Percentiles rank a stretch among this genome's conserved stretches.
Evolutionary conservation across 2,888 invertebrate genomes (phyloP).

Genomic region (Rhodophaea formosa): DNA sequence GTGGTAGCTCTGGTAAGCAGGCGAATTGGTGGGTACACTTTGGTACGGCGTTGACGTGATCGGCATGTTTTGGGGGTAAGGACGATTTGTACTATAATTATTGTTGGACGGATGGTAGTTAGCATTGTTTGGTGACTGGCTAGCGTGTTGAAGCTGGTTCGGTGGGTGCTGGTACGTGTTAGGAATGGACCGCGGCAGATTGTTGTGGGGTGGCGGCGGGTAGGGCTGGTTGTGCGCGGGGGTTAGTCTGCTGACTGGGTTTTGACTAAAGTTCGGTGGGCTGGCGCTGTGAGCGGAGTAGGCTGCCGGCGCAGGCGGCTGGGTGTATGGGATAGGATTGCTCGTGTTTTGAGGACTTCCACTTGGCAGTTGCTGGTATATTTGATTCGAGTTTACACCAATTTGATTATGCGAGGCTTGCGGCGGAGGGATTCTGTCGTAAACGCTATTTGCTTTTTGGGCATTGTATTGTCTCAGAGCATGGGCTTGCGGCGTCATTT

Average conservation of each 20-base stretch:
- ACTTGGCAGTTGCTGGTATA: conserved; percentile 63
- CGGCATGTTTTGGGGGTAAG: conserved; percentile 48
- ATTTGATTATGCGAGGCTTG: conserved; percentile 47
- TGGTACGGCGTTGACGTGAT: conserved; percentile 66
- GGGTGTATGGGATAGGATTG: conserved; percentile 66
- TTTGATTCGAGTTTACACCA: conserved; percentile 49
- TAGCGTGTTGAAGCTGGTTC: conserved; percentile 57
- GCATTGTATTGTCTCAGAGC: conserved; percentile 60
- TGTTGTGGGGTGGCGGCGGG: conserved; percentile 54
- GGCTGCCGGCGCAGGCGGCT: conserved; percentile 61
- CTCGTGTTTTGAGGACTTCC: conserved; percentile 51
- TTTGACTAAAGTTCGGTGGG: conserved; percentile 72
- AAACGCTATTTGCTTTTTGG: conserved; percentile 58
- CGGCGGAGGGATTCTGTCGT: conserved; percentile 56
- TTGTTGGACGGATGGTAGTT: conserved; percentile 56
- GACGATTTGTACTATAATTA: conserved; percentile 51
- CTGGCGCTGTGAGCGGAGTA: conserved; percentile 59
- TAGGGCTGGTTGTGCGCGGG: conserved; percentile 60
- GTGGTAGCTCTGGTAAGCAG: conserved; percentile 72
- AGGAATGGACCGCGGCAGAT: conserved; percentile 57
- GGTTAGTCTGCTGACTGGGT: conserved; percentile 65
- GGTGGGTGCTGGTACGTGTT: conserved; percentile 66
- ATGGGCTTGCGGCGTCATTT: conserved; percentile 53
- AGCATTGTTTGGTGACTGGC: conserved; percentile 60
- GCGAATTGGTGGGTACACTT: conserved; percentile 71